Evolutionary conservation across 2,113 vertebrate genomes (phyloP), one percentile per base, ranked within the genome.

Genomic region (Hypomesus transpacificus): DNA sequence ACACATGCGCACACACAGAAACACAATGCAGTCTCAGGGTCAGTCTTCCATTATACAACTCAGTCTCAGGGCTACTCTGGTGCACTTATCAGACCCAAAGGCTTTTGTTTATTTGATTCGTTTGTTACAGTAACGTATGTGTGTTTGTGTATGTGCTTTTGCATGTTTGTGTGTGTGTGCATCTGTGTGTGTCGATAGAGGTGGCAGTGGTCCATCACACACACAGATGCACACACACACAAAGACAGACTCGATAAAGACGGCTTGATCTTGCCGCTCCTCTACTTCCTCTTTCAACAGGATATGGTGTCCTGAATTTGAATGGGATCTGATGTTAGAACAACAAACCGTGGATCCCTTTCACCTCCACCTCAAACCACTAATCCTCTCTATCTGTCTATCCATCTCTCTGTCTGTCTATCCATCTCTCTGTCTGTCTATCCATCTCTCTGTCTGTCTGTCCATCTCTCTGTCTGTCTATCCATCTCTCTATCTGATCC

Each of bases 111-210:
- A 34, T 34, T 34, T 34, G 31, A 34, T 34, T 7, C 5, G 6
- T 7, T 34, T 34, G 31, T 34, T 34, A 34, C 31, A 1, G 6
- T 57, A 31, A 28, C 14, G 7, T 34, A 5, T 8, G 17, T 58
- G 26, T 69, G 67, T 58, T 52, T 57, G 52, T 69, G 67, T 58
- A 26, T 57, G 52, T 34, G 17, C 34, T 6, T 69, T 4, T 69
- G 54, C 39, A 18, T 34, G 53, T 69, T 34, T 66, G 39, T n/a
- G 28, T 50, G 64, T 66, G 39, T 51, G 64, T 21, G 62, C 20
- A 20, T 21, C 2, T 20, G 57, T 59, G 57, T 21, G 7, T 11
- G 57, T 59, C 18, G 3, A 20, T 59, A 20, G 3, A 20, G 14
- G 16, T 7, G 24, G 3, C 8, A 17, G 62, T 17, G 24, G 3